Evolutionary conservation across 2,113 vertebrate genomes (phyloP).

Genomic region (Anser cygnoides): DNA sequence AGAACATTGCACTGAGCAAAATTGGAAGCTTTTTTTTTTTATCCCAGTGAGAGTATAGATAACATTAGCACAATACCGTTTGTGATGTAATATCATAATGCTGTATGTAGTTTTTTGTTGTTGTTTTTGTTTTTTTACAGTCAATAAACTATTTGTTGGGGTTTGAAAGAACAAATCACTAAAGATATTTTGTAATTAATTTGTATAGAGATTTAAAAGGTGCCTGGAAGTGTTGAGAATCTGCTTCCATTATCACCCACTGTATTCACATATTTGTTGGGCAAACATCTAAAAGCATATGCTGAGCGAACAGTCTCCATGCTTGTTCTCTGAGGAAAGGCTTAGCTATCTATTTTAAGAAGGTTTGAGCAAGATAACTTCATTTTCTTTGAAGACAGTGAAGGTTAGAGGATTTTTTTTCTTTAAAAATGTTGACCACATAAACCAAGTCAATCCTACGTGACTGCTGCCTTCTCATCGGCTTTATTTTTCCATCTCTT

Average conservation of each 20-base stretch:
- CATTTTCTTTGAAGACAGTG: neutral
- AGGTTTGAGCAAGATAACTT: neutral
- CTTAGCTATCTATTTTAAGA: neutral
- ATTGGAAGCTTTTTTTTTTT: conserved; percentile 24
- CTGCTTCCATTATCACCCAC: neutral
- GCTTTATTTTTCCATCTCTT: neutral
- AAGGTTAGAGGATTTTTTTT: neutral
- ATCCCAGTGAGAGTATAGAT: neutral
- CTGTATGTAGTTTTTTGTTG: neutral
- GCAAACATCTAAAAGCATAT: neutral
- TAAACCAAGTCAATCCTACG: neutral
- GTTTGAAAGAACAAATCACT: conserved; percentile 4
- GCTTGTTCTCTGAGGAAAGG: neutral
- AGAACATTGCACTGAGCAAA: conserved; percentile 72
- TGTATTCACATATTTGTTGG: neutral
- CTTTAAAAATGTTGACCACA: neutral
- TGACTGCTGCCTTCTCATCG: neutral
- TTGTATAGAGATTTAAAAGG: neutral
- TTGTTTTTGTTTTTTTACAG: neutral
- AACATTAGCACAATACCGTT: neutral
- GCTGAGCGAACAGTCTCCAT: neutral
- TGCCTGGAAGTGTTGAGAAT: neutral
- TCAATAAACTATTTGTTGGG: neutral
- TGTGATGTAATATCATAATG: neutral
- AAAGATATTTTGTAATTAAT: neutral